Evolutionary conservation across 2,113 vertebrate genomes (phyloP).

Genomic region (Butastur rufipennis): DNA sequence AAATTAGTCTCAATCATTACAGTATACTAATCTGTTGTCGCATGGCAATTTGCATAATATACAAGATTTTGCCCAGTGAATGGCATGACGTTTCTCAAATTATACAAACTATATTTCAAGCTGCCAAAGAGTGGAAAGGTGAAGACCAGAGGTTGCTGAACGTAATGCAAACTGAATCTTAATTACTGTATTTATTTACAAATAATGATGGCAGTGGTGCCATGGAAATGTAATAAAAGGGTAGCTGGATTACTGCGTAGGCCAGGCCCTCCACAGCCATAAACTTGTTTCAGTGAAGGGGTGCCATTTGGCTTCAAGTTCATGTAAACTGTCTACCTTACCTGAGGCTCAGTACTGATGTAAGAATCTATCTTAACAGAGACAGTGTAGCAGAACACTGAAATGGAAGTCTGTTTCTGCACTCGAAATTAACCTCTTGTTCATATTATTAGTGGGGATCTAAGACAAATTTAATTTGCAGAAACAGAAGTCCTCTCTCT

Average conservation of each 20-base stretch:
- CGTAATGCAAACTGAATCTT: neutral
- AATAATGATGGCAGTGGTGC: neutral
- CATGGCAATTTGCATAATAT: neutral
- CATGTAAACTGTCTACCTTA: neutral
- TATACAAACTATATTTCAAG: neutral
- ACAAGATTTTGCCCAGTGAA: neutral
- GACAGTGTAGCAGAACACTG: neutral
- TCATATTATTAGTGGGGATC: neutral
- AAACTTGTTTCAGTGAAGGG: neutral
- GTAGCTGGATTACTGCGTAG: rapidly evolving
- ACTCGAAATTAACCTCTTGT: neutral
- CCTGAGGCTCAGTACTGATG: neutral
- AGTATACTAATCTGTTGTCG: neutral
- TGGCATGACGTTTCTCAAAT: neutral
- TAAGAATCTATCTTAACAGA: neutral
- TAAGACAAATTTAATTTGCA: neutral
- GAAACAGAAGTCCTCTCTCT: neutral
- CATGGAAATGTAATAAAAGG: rapidly evolving
- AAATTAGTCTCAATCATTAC: neutral
- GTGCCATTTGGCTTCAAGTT: neutral
- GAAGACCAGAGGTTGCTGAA: neutral
- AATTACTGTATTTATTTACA: neutral
- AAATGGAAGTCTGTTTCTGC: neutral
- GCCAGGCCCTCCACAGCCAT: neutral
- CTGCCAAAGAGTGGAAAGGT: neutral